Base-by-base conservation (phyloP, 23 tunicate genomes). In the Pegea sp. region DNA sequence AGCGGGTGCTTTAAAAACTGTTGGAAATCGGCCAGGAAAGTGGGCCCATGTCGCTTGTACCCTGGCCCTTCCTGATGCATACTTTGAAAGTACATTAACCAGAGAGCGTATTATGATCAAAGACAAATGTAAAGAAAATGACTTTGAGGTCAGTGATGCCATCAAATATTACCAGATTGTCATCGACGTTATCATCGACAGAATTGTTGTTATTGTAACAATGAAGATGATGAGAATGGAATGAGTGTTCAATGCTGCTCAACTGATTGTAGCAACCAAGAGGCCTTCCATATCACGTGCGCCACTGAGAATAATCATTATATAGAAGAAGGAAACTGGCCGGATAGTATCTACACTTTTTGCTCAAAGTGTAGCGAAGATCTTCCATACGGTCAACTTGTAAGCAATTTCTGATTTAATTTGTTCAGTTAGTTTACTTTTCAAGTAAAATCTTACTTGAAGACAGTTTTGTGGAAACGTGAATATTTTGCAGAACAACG, bases 41-140 rank as follows among this genome's bases (percentile, higher is more conserved):
- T 78, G 92, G 92, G 92, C 92, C 59, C 92, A 78, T 33, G 34
- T 78, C 19, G 65, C 70, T 4, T 78, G 92, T 44, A 77, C 92
- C 28, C 46, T 78, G 52, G 62, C 92, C 0, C 64, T 78, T 3
- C 92, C 92, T 27, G 92, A 78, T 22, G 92, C 70, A 1, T 78
- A 30, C 32, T 78, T 78, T 44, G 92, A 78, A 21, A 49, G 65
- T 34, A 59, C 75, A 23, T n/a, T n/a, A n/a, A n/a, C n/a, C n/a
- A n/a, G n/a, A n/a, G n/a, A n/a, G n/a, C n/a, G n/a, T n/a, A n/a
- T n/a, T n/a, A n/a, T n/a, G n/a, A n/a, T n/a, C n/a, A n/a, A n/a
- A n/a, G n/a, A n/a, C n/a, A n/a, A n/a, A n/a, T n/a, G n/a, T n/a
- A n/a, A n/a, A n/a, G n/a, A n/a, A n/a, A n/a, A n/a, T n/a, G n/a